Evolutionary conservation across 1,140 invertebrate genomes (phyloP).

Genomic region (Heliconius congener): DNA sequence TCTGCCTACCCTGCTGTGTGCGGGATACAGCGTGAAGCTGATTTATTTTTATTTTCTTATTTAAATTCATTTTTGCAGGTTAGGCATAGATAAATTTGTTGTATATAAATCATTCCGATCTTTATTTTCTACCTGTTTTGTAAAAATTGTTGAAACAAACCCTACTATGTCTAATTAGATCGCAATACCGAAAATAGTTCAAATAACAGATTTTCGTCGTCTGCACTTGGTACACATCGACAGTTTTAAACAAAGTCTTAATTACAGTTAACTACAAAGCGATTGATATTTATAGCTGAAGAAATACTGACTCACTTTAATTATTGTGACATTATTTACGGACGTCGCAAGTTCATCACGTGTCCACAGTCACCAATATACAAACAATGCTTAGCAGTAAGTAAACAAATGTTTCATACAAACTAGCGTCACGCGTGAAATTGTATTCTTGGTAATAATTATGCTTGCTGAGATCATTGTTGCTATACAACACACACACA

Average conservation of each 20-base stretch:
- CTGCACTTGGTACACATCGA: neutral
- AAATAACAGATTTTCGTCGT: too few species aligned
- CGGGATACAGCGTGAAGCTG: too few species aligned
- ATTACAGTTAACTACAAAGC: neutral
- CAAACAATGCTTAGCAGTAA: constrained; percentile 9
- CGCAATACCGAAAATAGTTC: too few species aligned
- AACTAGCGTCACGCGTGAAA: neutral
- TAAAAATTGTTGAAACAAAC: too few species aligned
- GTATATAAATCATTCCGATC: too few species aligned
- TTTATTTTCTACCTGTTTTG: too few species aligned
- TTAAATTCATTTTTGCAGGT: too few species aligned
- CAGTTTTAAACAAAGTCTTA: neutral
- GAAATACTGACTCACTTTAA: constrained; percentile 21
- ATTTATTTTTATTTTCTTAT: too few species aligned
- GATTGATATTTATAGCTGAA: neutral
- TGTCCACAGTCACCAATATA: neutral
- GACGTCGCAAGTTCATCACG: constrained; percentile 18
- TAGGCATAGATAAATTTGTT: too few species aligned
- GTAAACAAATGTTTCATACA: constrained; percentile 19
- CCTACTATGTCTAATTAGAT: too few species aligned
- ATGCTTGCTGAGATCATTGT: neutral
- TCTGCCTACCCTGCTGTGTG: too few species aligned
- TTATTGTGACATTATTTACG: constrained; percentile 21
- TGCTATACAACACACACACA: neutral
- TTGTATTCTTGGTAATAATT: neutral